These are phyloP conservation scores for Sericinus montela DNA, from an alignment of 2,888 invertebrate genomes.

Conservation along the genomic window DNA sequence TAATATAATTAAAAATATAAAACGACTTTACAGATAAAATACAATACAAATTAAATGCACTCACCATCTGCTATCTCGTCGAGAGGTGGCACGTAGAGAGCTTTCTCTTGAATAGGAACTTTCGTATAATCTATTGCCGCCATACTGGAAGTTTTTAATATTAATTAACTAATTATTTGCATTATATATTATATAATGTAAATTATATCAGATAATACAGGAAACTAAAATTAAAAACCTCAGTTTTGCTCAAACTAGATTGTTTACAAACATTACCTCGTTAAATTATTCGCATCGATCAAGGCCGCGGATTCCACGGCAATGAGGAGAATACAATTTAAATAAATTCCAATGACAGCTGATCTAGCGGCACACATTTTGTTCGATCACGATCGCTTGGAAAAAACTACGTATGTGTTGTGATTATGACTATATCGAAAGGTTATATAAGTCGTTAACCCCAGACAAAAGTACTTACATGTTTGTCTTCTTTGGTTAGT, in stretches of 20 bases:
- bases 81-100: slow-evolving; percentile 80
- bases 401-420: neutral
- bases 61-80: slow-evolving; percentile 83
- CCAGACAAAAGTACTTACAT: slow-evolving; percentile 10
- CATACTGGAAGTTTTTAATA: slow-evolving; percentile 44
- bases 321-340: slow-evolving; percentile 18
- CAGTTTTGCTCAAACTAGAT: too few species aligned
- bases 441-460: slow-evolving; percentile 15
- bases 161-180: too few species aligned
- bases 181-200: too few species aligned
- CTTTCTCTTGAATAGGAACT: slow-evolving; percentile 75
- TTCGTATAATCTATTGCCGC: slow-evolving; percentile 52
- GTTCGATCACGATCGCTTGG: neutral
- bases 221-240: too few species aligned
- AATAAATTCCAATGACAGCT: slow-evolving; percentile 20
- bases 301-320: slow-evolving; percentile 38
- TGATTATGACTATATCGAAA: slow-evolving; percentile 4
- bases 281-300: slow-evolving; percentile 18
- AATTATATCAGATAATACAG: too few species aligned
- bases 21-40: too few species aligned
- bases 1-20: too few species aligned
- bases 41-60: slow-evolving; percentile 11
- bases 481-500: neutral
- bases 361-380: slow-evolving; percentile 2
- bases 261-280: neutral